Evolutionary conservation across 2,797 vertebrate genomes (phyloP).

Genomic region (Eospalax fontanierii): DNA sequence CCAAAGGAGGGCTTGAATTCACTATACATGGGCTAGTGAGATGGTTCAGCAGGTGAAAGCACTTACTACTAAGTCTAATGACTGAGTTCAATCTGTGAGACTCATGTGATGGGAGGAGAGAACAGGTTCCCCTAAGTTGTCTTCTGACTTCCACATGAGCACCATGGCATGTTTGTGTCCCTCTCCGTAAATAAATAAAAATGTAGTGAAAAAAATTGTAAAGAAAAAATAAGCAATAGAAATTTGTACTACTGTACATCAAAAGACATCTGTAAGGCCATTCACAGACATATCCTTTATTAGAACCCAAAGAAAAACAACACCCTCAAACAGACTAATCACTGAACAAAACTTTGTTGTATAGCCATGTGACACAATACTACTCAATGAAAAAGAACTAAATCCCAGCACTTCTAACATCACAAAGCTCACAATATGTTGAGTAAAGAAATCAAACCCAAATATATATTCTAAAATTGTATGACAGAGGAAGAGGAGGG

Average conservation of each 20-base stretch:
- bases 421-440: constrained; percentile 12
- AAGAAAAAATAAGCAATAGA: not conserved
- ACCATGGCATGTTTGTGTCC: not conserved
- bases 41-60: not conserved
- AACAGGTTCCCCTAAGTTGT: not conserved
- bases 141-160: not conserved
- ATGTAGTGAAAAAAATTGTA: too few relatives aligned
- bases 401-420: not conserved
- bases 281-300: not conserved
- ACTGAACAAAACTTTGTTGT: constrained; percentile 49
- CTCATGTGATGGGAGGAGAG: not conserved
- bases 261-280: not conserved
- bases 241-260: not conserved
- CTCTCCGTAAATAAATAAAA: not conserved
- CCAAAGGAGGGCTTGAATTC: not conserved
- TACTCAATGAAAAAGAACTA: constrained; percentile 53
- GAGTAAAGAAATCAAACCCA: constrained; percentile 6
- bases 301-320: constrained; percentile 28
- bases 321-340: not conserved
- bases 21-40: not conserved
- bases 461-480: not conserved
- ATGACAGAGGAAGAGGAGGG: not conserved
- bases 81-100: not conserved
- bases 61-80: not conserved
- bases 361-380: not conserved